Evolutionary conservation across 1,140 invertebrate species (phyloP), one percentile per base, ranked within the genome.

Genomic region (Pseudoatta argentina): DNA sequence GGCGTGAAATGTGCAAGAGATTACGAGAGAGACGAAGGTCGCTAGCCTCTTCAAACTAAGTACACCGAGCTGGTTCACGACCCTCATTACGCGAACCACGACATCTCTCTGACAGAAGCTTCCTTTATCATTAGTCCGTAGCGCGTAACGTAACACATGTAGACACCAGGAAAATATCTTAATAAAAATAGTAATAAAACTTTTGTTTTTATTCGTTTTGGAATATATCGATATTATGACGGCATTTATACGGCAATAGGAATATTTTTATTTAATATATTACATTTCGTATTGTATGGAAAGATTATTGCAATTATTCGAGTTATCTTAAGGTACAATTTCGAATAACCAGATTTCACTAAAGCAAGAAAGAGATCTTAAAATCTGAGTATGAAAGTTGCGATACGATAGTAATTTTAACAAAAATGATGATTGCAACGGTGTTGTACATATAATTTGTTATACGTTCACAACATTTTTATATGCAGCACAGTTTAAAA

Each of bases 1-100:
- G 86, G 71, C 77, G 90, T 90, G 83, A 72, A 90, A 79, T 85
- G 67, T 76, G 61, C 66, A 21, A 55, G 82, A 83, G 73, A 90
- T 90, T 86, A 77, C 66, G 44, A 87, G 66, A 44, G 51, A 78
- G 61, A 44, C 82, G 82, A 83, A 86, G 87, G 88, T 90, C 87
- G 82, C 73, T 82, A 85, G 55, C 89, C 89, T 87, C 34, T 48
- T 48, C 59, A 61, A 34, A 71, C 55, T 63, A 30, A 63, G 69
- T 71, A 88, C 64, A 12, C 61, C 66, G 21, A 57, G 82, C 59
- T 86, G 69, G 55, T 79, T 89, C 82, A 78, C 55, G 66, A 77
- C 73, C 73, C 57, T 55, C 53, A 39, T 89, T 44, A 51, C 27
- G 48, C 27, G 57, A 71, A 61, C 57, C 78, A 55, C 63, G 75